phyloP scores from a whole-genome alignment of 1,140 invertebrate genomes.

The Lineus longissimus region DNA sequence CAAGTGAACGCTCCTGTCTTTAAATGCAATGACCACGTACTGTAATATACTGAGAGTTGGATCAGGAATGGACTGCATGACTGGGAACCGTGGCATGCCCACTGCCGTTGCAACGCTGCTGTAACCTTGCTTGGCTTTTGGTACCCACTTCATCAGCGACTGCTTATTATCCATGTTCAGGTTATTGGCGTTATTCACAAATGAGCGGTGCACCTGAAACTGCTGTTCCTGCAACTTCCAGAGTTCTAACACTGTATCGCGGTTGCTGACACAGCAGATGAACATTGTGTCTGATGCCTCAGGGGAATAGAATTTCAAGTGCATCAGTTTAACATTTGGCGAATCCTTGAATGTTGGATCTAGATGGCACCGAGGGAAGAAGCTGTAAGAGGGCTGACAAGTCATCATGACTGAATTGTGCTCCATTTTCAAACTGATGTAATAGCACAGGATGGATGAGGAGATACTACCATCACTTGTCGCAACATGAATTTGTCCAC shows the following conservation, averaged over 20 bases:
- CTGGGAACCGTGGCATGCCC: conserved; percentile 42
- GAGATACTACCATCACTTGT: conserved; percentile 65
- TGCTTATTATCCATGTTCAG: conserved; percentile 53
- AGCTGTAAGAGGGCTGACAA: conserved; percentile 74
- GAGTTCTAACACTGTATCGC: conserved; percentile 68
- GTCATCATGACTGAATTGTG: conserved; percentile 54
- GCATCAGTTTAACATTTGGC: conserved; percentile 52
- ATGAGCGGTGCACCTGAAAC: conserved; percentile 72
- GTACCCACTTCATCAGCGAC: conserved; percentile 66
- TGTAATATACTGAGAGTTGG: conserved; percentile 66
- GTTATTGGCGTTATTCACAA: conserved; percentile 63
- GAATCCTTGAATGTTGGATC: conserved; percentile 32
- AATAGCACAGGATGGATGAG: conserved; percentile 72
- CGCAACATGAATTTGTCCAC: conserved; percentile 76
- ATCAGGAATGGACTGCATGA: conserved; percentile 57
- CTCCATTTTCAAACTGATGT: conserved; percentile 62
- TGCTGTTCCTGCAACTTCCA: conserved; percentile 81
- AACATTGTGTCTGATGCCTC: conserved; percentile 79
- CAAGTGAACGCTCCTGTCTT: conserved; percentile 73
- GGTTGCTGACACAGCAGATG: conserved; percentile 61
- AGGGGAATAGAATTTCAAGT: conserved; percentile 74
- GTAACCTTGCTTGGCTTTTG: conserved; percentile 55
- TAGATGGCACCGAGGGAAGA: conserved; percentile 68
- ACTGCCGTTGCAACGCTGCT: conserved; percentile 36
- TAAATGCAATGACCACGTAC: conserved; percentile 67